A percentile compares a stretch with the other conserved stretches of the same genome.
Evolutionary conservation across 64 coral and sea anemone species (phyloP).

Genomic region (Trachythela sp.): DNA sequence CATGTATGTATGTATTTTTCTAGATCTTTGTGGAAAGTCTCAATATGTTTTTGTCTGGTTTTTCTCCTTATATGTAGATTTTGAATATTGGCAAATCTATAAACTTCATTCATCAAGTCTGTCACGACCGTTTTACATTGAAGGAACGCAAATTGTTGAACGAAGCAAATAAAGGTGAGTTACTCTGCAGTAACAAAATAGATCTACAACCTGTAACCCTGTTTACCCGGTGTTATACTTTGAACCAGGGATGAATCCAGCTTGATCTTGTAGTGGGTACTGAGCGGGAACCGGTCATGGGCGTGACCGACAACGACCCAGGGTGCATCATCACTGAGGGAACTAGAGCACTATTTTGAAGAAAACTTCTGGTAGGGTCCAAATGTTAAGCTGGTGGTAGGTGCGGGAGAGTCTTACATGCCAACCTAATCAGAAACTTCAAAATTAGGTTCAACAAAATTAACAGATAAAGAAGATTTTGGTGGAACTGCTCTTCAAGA

Average conservation of each 20-base stretch:
- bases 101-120: constrained; percentile 93
- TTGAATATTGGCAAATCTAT: constrained; percentile 97
- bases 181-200: constrained; percentile 19
- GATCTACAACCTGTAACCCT: neutral
- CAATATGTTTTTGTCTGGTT: neutral
- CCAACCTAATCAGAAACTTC: no score
- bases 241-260: no score
- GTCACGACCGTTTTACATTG: constrained; percentile 68
- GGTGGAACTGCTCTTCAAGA: constrained; percentile 74
- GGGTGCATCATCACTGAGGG: neutral
- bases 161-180: constrained; percentile 48
- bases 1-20: no score
- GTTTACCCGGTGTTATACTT: no score
- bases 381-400: no score
- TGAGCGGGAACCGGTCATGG: no score
- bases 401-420: no score
- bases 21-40: no score
- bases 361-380: no score
- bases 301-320: no score
- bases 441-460: constrained; percentile 61
- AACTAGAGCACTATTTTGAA: no score
- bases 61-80: constrained; percentile 44
- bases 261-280: no score
- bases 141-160: constrained; percentile 53
- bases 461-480: constrained; percentile 85